Conservation (phyloP, 2,113 vertebrate genomes). For the Edolisoma coerulescens region DNA sequence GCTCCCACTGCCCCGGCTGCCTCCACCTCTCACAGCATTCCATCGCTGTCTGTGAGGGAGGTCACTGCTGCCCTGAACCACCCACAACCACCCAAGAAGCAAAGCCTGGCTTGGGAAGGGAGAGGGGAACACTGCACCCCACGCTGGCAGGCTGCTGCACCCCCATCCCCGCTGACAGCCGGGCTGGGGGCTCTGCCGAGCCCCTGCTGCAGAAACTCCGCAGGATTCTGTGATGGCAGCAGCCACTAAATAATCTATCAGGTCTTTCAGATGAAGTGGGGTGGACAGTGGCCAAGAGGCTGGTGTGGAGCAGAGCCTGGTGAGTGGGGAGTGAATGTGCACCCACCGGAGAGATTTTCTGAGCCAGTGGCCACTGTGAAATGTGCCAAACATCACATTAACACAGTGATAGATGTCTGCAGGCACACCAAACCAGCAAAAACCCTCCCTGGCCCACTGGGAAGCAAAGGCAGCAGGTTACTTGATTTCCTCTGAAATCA, state of each 20-base stretch:
- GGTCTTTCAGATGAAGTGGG: background rate
- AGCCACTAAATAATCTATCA: background rate
- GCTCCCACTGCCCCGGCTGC: background rate
- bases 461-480: background rate
- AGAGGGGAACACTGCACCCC: background rate
- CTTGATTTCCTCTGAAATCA: background rate
- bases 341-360: background rate
- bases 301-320: background rate
- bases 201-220: background rate
- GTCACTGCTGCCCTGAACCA: background rate
- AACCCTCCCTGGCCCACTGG: background rate
- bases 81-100: background rate
- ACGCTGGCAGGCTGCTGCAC: rapidly evolving
- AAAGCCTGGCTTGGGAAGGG: background rate
- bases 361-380: background rate
- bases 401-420: background rate
- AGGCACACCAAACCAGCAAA: background rate
- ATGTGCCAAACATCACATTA: background rate
- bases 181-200: rapidly evolving
- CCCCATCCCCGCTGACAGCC: background rate
- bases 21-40: background rate
- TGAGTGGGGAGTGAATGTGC: rapidly evolving
- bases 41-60: background rate
- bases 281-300: background rate
- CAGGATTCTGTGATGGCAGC: background rate